These are phyloP conservation scores for Chesias legatella DNA, from an alignment of 2,888 invertebrate genomes.

Conservation along the genomic window DNA sequence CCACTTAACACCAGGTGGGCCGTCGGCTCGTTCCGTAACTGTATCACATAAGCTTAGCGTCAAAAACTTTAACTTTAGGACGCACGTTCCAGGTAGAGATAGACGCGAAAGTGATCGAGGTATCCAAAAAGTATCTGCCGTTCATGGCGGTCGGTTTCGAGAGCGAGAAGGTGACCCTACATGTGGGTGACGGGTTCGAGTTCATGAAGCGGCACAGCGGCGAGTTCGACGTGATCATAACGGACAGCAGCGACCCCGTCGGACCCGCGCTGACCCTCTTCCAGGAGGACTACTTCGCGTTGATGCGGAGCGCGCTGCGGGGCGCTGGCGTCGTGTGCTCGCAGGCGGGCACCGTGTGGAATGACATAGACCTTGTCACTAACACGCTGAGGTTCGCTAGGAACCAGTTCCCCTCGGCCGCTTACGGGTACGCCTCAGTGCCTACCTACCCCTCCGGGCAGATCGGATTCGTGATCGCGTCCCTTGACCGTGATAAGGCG, in stretches of 20 bases:
- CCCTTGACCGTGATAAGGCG: conserved; percentile 83
- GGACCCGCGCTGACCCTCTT: conserved; percentile 88
- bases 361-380: conserved; percentile 87
- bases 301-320: conserved; percentile 91
- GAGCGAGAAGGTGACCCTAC: conserved; percentile 89
- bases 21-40: too few relatives aligned
- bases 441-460: conserved; percentile 98
- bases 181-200: conserved; percentile 96
- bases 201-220: conserved; percentile 92
- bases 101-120: conserved; percentile 93
- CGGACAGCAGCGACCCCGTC: conserved; percentile 98
- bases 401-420: conserved; percentile 87
- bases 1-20: too few relatives aligned
- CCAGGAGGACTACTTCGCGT: conserved; percentile 89
- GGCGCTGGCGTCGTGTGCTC: conserved; percentile 96
- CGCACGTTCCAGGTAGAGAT: conserved; percentile 96
- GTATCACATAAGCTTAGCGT: too few relatives aligned
- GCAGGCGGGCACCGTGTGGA: conserved; percentile 93
- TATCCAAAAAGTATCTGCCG: conserved; percentile 93
- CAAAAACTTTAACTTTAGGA: too few relatives aligned
- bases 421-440: conserved; percentile 91
- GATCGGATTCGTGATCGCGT: conserved; percentile 96
- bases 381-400: conserved; percentile 88
- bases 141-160: conserved; percentile 94
- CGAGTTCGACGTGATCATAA: conserved; percentile 98